Base-by-base conservation (phyloP, 1,140 invertebrate species). In the Paramacrobiotus metropolitanus region DNA sequence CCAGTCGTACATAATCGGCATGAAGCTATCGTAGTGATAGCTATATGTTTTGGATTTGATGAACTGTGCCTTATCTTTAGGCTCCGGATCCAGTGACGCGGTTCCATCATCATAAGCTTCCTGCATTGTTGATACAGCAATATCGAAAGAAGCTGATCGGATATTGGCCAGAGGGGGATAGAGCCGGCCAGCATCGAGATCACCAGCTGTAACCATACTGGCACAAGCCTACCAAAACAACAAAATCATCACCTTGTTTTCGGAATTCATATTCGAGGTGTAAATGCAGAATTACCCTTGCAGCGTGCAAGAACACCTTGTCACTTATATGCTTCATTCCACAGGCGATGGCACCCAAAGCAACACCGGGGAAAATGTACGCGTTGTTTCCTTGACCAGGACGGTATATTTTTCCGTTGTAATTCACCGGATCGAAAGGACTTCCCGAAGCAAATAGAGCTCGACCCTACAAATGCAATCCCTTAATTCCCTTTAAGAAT, bases 321-420 rank as follows among this genome's bases (percentile, higher is more conserved):
- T 95, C 87, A 0, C 80, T 82, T 67, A 95, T 91, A 68, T 87
- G 85, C 68, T 88, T 83, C 4, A 87, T 84, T 34, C 84, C 83
- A 62, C 69, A 72, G 9, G 71, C 66, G 44, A 94, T 87, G 20
- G 91, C 86, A 21, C 87, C 91, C 2, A 95, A 76, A 24, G 87
- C 88, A 1, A 95, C 81, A 29, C 87, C 88, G 1, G 91, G 91
- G 75, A 95, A 95, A 64, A 95, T 93, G 73, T 95, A 95, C 0
- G 91, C 86, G 71, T 95, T 95, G 74, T 95, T 95, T 59, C 90
- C 89, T 73, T 95, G 91, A 0, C 91, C 91, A 0, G 91, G 86
- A 64, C 83, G 79, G 71, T 80, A 92, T 1, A 80, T 82, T 70
- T 85, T 83, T 2, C 83, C 86, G 40, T 83, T 79, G 60, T 82